Evolutionary conservation across 2,113 vertebrate species (phyloP).

Genomic region (Carollia perspicillata): DNA sequence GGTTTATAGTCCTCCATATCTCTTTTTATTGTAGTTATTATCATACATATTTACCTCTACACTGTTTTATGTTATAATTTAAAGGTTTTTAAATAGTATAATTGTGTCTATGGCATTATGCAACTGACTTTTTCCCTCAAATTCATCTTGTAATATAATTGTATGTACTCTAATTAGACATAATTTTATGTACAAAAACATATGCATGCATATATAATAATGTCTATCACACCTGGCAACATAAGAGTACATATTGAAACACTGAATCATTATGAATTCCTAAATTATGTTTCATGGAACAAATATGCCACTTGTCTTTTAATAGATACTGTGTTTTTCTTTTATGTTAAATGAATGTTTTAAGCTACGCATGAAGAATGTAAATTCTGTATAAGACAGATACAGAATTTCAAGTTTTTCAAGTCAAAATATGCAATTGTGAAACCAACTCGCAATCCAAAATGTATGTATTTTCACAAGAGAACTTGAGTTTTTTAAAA

Average conservation of each 20-base stretch:
- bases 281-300: not conserved
- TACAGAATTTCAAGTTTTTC: not conserved
- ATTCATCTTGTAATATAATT: not conserved
- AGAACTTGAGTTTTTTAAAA: not conserved
- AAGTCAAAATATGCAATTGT: not conserved
- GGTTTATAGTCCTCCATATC: not conserved
- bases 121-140: not conserved
- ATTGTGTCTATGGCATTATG: not conserved
- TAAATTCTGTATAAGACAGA: not conserved
- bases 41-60: not conserved
- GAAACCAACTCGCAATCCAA: not conserved
- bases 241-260: not conserved
- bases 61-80: not conserved
- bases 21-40: not conserved
- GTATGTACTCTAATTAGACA: not conserved
- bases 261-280: not conserved
- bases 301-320: not conserved
- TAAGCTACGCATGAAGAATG: not conserved
- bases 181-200: not conserved
- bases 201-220: not conserved
- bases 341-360: not conserved
- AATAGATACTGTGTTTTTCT: not conserved
- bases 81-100: not conserved
- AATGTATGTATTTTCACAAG: not conserved
- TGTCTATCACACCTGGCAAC: not conserved